Evolutionary conservation across 2,797 vertebrate genomes (phyloP).

Genomic region (Acrossocheilus wenchowensis): DNA sequence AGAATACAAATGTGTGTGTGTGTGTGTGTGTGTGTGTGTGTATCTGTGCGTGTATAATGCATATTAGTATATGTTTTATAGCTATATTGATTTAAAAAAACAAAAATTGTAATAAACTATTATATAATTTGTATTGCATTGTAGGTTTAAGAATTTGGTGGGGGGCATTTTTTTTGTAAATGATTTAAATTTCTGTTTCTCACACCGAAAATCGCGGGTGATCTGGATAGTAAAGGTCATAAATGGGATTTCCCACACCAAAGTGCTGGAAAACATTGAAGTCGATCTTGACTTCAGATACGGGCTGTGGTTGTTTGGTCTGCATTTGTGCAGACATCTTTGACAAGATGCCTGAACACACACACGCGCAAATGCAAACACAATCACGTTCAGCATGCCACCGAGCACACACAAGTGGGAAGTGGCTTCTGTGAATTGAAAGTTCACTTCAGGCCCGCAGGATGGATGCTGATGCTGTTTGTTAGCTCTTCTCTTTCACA

Average conservation of each 20-base stretch:
- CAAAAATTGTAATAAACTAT: too few relatives aligned
- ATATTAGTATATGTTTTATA: too few relatives aligned
- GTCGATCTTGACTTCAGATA: constrained; percentile 35
- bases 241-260: constrained; percentile 31
- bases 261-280: constrained; percentile 25
- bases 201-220: background rate
- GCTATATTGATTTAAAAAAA: too few relatives aligned
- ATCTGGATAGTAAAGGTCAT: constrained; percentile 37
- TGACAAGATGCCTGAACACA: constrained; percentile 11
- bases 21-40: too few relatives aligned
- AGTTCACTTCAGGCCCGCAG: constrained; percentile 22
- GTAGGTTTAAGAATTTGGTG: too few relatives aligned
- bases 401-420: constrained; percentile 22
- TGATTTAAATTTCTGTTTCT: too few relatives aligned
- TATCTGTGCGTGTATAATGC: too few relatives aligned
- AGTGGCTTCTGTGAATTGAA: constrained; percentile 20
- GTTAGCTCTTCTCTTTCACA: constrained; percentile 46
- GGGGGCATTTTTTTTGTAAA: too few relatives aligned
- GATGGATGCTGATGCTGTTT: constrained; percentile 55
- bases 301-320: constrained; percentile 36
- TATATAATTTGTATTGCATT: too few relatives aligned
- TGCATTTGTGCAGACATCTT: constrained; percentile 21
- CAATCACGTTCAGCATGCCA: constrained; percentile 17
- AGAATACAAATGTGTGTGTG: background rate
- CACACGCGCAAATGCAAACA: constrained; percentile 24